Evolutionary conservation across 2,113 vertebrate species (phyloP).

Genomic region (Rhipidura dahli): DNA sequence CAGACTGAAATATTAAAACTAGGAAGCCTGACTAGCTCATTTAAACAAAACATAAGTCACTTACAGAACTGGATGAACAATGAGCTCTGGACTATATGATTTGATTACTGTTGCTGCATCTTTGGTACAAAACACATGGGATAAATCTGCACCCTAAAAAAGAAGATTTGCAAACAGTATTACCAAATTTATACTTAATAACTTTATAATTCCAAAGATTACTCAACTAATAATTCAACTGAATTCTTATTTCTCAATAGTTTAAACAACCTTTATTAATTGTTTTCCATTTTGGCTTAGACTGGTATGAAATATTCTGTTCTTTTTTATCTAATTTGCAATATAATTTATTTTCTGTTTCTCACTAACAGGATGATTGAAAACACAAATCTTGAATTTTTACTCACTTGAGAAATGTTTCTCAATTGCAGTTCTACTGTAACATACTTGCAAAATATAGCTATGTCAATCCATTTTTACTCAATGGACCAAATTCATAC

Average conservation of each 20-base stretch:
- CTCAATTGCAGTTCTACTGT: background rate
- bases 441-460: background rate
- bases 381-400: background rate
- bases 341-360: background rate
- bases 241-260: background rate
- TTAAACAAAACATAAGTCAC: conserved; percentile 55
- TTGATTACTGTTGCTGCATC: conserved; percentile 95
- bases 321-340: background rate
- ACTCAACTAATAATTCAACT: background rate
- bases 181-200: background rate
- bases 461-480: background rate
- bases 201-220: background rate
- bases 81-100: conserved; percentile 96
- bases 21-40: background rate
- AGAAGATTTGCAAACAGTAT: conserved; percentile 1
- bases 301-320: background rate
- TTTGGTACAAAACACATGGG: conserved; percentile 95
- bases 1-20: background rate
- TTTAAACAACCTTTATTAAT: background rate
- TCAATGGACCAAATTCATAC: background rate
- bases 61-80: conserved; percentile 98
- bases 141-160: conserved; percentile 92
- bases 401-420: background rate
- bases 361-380: background rate
- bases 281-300: background rate